Evolutionary conservation across 2,797 vertebrate genomes (phyloP).

Genomic region (Sternarchorhynchus goeldii): DNA sequence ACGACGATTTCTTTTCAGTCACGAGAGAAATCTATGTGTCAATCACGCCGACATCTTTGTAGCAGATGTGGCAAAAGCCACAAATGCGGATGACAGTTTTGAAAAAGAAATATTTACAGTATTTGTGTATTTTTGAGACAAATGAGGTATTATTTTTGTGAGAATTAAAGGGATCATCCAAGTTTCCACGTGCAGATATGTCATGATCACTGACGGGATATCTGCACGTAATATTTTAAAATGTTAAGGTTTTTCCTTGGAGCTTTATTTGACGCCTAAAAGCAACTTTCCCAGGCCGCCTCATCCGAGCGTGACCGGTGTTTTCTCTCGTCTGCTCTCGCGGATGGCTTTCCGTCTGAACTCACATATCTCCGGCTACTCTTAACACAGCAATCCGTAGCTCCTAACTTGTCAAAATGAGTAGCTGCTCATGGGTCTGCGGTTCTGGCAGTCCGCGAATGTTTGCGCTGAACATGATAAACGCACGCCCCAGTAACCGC

Average conservation of each 20-base stretch:
- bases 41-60: constrained; percentile 60
- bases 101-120: constrained; percentile 39
- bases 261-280: neutral
- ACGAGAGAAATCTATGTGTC: constrained; percentile 52
- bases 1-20: constrained; percentile 46
- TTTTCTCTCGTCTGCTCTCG: constrained; percentile 24
- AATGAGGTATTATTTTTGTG: neutral
- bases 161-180: constrained; percentile 15
- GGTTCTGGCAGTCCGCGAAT: constrained; percentile 41
- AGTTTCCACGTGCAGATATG: neutral
- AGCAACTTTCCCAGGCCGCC: constrained; percentile 11
- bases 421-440: constrained; percentile 41
- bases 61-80: constrained; percentile 54
- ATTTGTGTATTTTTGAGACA: constrained; percentile 5
- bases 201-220: constrained; percentile 16
- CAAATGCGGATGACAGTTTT: constrained; percentile 35
- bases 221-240: neutral
- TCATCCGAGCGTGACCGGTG: constrained; percentile 34
- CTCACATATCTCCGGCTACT: constrained; percentile 29
- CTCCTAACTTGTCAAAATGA: constrained; percentile 38
- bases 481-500: constrained; percentile 24
- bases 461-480: constrained; percentile 48
- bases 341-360: constrained; percentile 29
- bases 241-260: no score
- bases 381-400: constrained; percentile 21